Percentiles rank a stretch among this genome's conserved stretches.
Conservation (phyloP, 2,888 invertebrate species). For the Hemaris fuciformis region DNA sequence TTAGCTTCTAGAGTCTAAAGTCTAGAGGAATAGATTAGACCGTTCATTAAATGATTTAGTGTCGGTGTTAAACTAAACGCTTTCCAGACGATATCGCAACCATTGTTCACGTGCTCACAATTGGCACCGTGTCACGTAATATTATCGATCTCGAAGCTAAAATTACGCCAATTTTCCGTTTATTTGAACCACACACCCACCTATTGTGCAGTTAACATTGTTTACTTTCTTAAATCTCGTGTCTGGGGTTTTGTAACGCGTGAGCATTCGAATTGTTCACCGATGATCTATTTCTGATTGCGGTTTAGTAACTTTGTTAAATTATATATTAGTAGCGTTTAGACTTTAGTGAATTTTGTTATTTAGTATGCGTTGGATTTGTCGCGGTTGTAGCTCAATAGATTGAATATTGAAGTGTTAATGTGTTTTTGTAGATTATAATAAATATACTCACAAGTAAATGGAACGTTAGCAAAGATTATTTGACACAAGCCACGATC, state of each 20-base stretch:
- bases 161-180: constrained; percentile 11
- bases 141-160: constrained; percentile 11
- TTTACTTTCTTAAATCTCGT: constrained; percentile 8
- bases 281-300: background rate
- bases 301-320: background rate
- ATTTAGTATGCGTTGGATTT: no score
- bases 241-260: background rate
- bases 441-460: no score
- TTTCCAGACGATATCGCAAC: constrained; percentile 8
- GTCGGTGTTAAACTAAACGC: background rate
- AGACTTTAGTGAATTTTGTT: no score
- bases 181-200: constrained; percentile 1
- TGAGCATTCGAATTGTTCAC: background rate
- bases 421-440: no score
- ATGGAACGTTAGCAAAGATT: no score
- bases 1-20: background rate
- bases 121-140: constrained; percentile 11
- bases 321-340: background rate
- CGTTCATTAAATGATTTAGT: constrained; percentile 2
- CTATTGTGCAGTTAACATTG: background rate
- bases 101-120: constrained; percentile 8
- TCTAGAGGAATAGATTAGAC: background rate
- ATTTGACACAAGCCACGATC: no score
- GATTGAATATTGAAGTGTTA: no score
- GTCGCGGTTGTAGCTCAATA: no score